Evolutionary conservation across 2,888 invertebrate genomes (phyloP).

Genomic region (Abscondita cerata): DNA sequence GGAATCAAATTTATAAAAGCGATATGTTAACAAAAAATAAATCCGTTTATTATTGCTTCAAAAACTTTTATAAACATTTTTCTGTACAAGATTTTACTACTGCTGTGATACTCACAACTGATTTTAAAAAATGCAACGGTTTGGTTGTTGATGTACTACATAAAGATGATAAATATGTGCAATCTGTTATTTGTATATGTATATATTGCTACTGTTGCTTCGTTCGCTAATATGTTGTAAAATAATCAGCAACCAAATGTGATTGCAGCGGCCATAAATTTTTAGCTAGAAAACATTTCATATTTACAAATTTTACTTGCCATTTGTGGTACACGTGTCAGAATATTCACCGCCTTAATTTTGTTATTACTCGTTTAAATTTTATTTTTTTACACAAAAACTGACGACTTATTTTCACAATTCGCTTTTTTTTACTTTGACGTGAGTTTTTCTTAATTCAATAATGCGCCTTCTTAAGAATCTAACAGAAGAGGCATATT

Average conservation of each 20-base stretch:
- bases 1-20: constrained; percentile 25
- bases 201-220: constrained; percentile 28
- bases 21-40: constrained; percentile 14
- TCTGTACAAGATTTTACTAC: constrained; percentile 54
- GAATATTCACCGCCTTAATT: background rate
- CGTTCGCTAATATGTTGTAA: constrained; percentile 19
- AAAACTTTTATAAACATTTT: constrained; percentile 27
- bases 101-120: constrained; percentile 55
- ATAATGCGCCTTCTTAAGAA: background rate
- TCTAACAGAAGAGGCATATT: background rate
- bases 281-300: constrained; percentile 42
- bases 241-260: constrained; percentile 23
- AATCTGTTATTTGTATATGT: constrained; percentile 24
- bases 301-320: constrained; percentile 29
- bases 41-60: constrained; percentile 18
- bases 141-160: constrained; percentile 16
- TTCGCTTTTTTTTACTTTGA: no score
- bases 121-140: constrained; percentile 21
- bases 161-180: constrained; percentile 20
- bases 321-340: constrained; percentile 11
- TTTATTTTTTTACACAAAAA: no score
- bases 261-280: constrained; percentile 38
- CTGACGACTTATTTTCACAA: no score
- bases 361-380: background rate
- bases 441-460: background rate